These are phyloP conservation scores for Cryptus armator DNA, from an alignment of 2,888 invertebrate species.

Conservation along the genomic window DNA sequence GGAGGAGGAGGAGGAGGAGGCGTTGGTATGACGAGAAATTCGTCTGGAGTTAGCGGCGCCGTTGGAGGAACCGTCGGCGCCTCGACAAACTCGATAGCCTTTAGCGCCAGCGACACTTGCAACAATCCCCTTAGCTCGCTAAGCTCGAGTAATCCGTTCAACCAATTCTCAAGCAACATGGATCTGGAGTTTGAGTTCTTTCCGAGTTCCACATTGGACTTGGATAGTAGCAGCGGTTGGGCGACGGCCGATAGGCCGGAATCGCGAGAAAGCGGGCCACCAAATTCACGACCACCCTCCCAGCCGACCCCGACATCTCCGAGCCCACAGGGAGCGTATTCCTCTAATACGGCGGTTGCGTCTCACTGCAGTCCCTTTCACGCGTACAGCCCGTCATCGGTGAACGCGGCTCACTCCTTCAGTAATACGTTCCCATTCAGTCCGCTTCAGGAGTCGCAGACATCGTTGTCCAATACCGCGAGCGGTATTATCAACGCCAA, in stretches of 20 bases:
- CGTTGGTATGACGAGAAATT: slow-evolving; percentile 29
- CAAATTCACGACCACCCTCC: slow-evolving; percentile 88
- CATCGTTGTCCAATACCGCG: slow-evolving; percentile 80
- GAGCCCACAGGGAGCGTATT: slow-evolving; percentile 83
- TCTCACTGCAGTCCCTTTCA: slow-evolving; percentile 86
- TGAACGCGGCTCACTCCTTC: slow-evolving; percentile 86
- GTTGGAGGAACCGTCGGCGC: slow-evolving; percentile 39
- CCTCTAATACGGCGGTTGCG: slow-evolving; percentile 85
- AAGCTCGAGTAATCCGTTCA: slow-evolving; percentile 76
- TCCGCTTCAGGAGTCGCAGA: slow-evolving; percentile 87
- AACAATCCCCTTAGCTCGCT: slow-evolving; percentile 83
- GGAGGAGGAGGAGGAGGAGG: slow-evolving; percentile 77
- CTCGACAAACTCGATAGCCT: slow-evolving; percentile 61
- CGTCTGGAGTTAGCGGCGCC: slow-evolving; percentile 55
- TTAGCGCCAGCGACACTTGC: slow-evolving; percentile 73
- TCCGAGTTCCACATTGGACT: slow-evolving; percentile 88
- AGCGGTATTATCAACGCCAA: slow-evolving; percentile 80
- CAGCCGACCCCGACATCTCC: slow-evolving; percentile 87
- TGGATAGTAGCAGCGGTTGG: slow-evolving; percentile 82
- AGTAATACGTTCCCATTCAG: slow-evolving; percentile 88
- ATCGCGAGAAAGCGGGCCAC: slow-evolving; percentile 88
- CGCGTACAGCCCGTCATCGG: slow-evolving; percentile 84
- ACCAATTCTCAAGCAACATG: slow-evolving; percentile 81
- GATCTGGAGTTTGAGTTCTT: slow-evolving; percentile 90
- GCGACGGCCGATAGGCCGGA: slow-evolving; percentile 86